Evolutionary conservation across 2,888 invertebrate genomes (phyloP).

Genomic region (Nephrotoma guestfalica): DNA sequence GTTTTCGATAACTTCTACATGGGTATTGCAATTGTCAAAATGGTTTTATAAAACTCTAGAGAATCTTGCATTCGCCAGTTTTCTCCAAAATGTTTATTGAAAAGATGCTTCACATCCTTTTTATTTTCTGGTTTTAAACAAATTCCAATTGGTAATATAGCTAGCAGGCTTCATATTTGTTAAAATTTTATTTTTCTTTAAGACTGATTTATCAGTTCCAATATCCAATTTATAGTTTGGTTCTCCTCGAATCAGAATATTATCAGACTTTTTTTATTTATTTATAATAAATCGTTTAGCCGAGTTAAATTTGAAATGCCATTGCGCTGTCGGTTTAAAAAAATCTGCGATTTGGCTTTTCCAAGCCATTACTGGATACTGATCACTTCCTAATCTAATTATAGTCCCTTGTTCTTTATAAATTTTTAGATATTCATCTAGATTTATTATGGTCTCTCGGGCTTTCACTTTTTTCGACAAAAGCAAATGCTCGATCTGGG

Average conservation of each 20-base stretch:
- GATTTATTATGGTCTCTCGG: constrained; percentile 12
- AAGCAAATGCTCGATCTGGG: constrained; percentile 18
- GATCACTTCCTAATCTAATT: constrained; percentile 1
- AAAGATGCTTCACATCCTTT: too few species aligned
- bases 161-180: too few species aligned
- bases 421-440: constrained; percentile 15
- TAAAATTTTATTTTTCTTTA: too few species aligned
- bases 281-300: not conserved
- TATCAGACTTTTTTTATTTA: too few species aligned
- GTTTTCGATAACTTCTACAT: not conserved
- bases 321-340: not conserved
- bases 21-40: not conserved
- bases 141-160: too few species aligned
- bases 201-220: too few species aligned
- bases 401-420: constrained; percentile 1
- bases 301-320: not conserved
- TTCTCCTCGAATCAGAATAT: too few species aligned
- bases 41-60: not conserved
- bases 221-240: too few species aligned
- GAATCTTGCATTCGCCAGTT: not conserved
- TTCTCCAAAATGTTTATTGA: too few species aligned
- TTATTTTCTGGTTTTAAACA: too few species aligned
- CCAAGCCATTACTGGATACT: not conserved
- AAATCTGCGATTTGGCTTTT: not conserved
- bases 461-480: constrained; percentile 16